A percentile compares a stretch with the other conserved stretches of the same genome.
Conservation (phyloP, 2,797 vertebrate species). For the Cossypha heuglini region DNA sequence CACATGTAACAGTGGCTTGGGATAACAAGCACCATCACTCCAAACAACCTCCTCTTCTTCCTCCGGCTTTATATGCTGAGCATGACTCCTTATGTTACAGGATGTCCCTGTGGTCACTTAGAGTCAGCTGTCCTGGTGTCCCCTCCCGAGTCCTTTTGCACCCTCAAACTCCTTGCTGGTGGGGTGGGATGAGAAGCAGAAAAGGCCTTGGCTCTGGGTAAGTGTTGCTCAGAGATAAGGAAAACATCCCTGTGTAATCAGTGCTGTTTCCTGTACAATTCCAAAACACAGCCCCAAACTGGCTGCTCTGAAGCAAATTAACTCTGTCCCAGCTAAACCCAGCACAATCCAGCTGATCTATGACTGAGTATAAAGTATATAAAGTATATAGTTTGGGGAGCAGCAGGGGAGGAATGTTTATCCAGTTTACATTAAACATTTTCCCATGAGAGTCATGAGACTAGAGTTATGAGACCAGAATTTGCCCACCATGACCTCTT, state of each 20-base stretch:
- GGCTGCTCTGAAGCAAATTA: not conserved
- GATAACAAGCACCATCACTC: not conserved
- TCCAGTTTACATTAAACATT: not conserved
- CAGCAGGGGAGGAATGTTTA: not conserved
- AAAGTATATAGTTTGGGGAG: not conserved
- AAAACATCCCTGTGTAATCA: not conserved
- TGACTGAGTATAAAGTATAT: not conserved
- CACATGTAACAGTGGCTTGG: not conserved
- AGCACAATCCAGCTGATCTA: not conserved
- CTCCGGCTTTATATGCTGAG: not conserved
- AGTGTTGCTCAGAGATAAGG: not conserved
- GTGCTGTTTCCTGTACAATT: not conserved
- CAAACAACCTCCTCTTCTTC: not conserved
- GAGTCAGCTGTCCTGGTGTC: not conserved
- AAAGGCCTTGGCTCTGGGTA: not conserved
- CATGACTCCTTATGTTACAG: not conserved
- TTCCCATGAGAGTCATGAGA: not conserved
- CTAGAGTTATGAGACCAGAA: not conserved
- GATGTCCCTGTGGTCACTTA: not conserved
- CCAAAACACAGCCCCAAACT: not conserved
- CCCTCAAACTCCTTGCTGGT: rapidly evolving
- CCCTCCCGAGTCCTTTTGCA: not conserved
- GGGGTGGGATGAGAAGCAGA: not conserved
- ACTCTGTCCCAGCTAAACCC: not conserved
- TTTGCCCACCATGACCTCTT: not conserved